Conservation (phyloP, 2,888 invertebrate genomes). For the Aspidiotus destructor region DNA sequence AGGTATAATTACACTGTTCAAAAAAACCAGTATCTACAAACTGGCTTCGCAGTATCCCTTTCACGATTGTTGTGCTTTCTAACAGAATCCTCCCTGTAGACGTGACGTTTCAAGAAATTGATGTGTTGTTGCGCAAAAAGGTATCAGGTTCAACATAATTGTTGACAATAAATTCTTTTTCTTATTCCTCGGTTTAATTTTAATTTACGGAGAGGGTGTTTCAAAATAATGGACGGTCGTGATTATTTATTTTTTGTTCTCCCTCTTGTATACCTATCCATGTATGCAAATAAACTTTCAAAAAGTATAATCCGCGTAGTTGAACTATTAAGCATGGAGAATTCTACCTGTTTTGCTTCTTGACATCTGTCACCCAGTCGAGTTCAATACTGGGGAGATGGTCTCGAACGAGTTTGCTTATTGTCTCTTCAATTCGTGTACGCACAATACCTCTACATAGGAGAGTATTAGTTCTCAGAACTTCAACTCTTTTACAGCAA, state of each 20-base stretch:
- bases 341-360: slow-evolving; percentile 11
- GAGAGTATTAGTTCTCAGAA: no score
- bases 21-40: neutral
- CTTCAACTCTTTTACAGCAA: no score
- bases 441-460: no score
- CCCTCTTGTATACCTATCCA: neutral
- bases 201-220: slow-evolving; percentile 12
- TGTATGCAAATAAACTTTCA: neutral
- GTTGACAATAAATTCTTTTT: neutral
- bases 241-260: slow-evolving; percentile 7
- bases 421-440: neutral
- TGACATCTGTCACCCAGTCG: neutral
- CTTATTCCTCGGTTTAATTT: neutral
- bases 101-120: no score
- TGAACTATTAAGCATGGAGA: slow-evolving; percentile 5
- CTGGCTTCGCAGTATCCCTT: neutral
- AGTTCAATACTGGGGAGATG: neutral
- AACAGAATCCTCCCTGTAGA: neutral
- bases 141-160: neutral
- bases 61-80: neutral
- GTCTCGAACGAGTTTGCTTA: neutral
- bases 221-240: neutral
- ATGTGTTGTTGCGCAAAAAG: neutral
- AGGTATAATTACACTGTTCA: no score
- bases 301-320: neutral